phyloP scores from a whole-genome alignment of 2,797 vertebrate species.

The Hozukius guyotensis region DNA sequence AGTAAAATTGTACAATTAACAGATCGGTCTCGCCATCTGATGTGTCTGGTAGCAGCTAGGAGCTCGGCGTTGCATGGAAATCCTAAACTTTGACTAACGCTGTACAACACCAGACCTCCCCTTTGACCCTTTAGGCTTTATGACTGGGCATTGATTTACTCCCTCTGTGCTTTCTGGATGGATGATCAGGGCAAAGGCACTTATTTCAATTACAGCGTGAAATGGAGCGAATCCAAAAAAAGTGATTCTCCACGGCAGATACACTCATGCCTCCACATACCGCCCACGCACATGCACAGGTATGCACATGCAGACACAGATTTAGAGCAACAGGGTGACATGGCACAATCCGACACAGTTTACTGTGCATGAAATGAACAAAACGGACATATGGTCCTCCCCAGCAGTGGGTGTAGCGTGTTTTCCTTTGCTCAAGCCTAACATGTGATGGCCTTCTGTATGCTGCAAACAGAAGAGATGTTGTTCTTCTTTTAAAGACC shows the following conservation, averaged over 20 bases:
- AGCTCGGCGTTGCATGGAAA: slow-evolving; percentile 1
- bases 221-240: slow-evolving; percentile 66
- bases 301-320: slow-evolving; percentile 31
- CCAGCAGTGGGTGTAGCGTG: slow-evolving; percentile 5
- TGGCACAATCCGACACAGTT: slow-evolving; percentile 53
- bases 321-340: slow-evolving; percentile 48
- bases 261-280: slow-evolving; percentile 3
- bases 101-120: slow-evolving; percentile 7
- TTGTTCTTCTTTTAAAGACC: background rate
- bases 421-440: slow-evolving; percentile 26
- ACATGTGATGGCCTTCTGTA: slow-evolving; percentile 8
- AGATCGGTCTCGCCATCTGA: background rate
- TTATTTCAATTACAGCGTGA: slow-evolving; percentile 67
- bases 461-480: slow-evolving; percentile 1
- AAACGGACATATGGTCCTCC: slow-evolving; percentile 43
- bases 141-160: slow-evolving; percentile 64
- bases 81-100: slow-evolving; percentile 5
- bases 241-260: slow-evolving; percentile 37
- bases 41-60: background rate
- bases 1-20: background rate
- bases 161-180: slow-evolving; percentile 55
- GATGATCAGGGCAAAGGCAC: slow-evolving; percentile 47
- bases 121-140: slow-evolving; percentile 43
- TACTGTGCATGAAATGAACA: slow-evolving; percentile 63
- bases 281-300: background rate